Base-by-base conservation (phyloP, 2,113 vertebrate genomes). In the Gila orcuttii region DNA sequence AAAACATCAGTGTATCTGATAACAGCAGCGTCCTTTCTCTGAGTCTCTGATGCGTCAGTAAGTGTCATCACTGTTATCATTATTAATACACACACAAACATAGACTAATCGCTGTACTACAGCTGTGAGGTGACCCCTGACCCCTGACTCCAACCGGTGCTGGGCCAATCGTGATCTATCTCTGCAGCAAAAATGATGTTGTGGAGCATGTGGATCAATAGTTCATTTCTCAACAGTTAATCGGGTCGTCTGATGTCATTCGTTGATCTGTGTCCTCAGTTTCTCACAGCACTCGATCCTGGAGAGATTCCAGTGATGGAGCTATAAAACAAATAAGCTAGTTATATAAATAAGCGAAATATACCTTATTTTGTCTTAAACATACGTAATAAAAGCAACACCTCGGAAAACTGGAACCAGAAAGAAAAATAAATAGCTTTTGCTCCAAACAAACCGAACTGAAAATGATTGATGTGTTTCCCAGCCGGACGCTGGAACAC, bases 71-170 rank as follows among this genome's bases (percentile, higher is more conserved):
- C 2, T 8, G 36, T 6, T 42, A 42, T 42, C 36, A 23, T 71
- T 71, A 6, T 39, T 42, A 39, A 23, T 23, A 39, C 19, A 1
- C 68, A 71, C 33, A 71, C 36, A 39, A 36, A 69, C 31, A 71
- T 23, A 57, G 52, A 57, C 55, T 21, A 21, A 57, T 57, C 19
- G 6, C 55, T 57, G 33, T 11, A 1, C 68, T 39, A 10, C 19
- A 39, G 33, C 33, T 39, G 33, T 71, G 19, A 23, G 17, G 15
- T 25, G 73, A 75, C 73, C 74, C 42, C 74, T 50, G 84, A 82
- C 68, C 89, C 91, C 76, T 89, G 90, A 88, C 91, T 83, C 45
- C 87, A 92, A 90, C 85, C 84, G 7, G 13, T 50, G 23, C n/a
- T 5, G 13, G 39, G 73, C 28, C 73, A 75, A 75, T 75, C 42